A percentile compares a stretch with the other conserved stretches of the same genome.
Evolutionary conservation across 1,140 invertebrate genomes (phyloP).

Genomic region (Ceratina australensis): DNA sequence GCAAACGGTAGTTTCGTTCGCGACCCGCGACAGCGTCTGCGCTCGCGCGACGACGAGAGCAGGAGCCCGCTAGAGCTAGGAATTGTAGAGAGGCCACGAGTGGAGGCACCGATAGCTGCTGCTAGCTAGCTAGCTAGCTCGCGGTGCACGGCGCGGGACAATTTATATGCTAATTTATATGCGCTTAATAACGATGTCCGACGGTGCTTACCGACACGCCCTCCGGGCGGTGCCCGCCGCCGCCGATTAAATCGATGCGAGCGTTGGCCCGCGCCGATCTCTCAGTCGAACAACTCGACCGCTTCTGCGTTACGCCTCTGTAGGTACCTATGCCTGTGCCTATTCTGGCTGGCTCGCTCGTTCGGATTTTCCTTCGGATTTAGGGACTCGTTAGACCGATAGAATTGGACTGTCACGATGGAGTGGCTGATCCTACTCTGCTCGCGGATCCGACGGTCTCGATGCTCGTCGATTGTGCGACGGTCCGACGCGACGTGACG

Average conservation of each 20-base stretch:
- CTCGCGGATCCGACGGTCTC: background rate
- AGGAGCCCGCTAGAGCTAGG: background rate
- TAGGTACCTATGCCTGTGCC: too few species aligned
- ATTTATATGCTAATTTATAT: slow-evolving; percentile 81
- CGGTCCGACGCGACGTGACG: background rate
- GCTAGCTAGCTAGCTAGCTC: slow-evolving; percentile 19
- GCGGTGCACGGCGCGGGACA: slow-evolving; percentile 64
- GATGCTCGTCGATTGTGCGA: slow-evolving; percentile 2
- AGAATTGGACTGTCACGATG: too few species aligned
- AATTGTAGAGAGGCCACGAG: slow-evolving; percentile 17
- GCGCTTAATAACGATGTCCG: slow-evolving; percentile 80
- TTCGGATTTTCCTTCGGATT: too few species aligned
- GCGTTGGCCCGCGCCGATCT: slow-evolving; percentile 36
- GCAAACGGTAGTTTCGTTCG: background rate
- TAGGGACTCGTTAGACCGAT: too few species aligned
- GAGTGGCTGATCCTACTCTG: too few species aligned
- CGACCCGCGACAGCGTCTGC: slow-evolving; percentile 7
- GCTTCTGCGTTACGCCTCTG: background rate
- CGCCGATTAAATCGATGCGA: slow-evolving; percentile 68
- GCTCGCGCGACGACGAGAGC: background rate
- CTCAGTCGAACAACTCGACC: background rate
- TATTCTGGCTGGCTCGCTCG: too few species aligned
- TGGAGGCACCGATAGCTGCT: too few species aligned
- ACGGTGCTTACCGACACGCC: slow-evolving; percentile 78
- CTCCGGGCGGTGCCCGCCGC: slow-evolving; percentile 68